A percentile compares a stretch with the other conserved stretches of the same genome.
These are phyloP conservation scores for Atta colombica DNA, from an alignment of 1,140 invertebrate species.

Conservation along the genomic window DNA sequence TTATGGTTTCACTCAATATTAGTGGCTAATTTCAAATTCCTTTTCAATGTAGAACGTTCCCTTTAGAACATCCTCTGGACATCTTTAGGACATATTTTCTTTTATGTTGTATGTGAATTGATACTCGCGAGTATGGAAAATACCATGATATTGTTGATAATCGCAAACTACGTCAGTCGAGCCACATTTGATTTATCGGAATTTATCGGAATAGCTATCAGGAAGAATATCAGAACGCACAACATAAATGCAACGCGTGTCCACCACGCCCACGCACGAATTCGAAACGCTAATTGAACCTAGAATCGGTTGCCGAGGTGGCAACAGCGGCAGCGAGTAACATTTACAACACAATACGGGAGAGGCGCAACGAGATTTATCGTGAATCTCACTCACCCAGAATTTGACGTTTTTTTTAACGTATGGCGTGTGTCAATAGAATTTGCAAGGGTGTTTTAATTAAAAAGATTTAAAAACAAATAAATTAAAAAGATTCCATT, in stretches of 20 bases:
- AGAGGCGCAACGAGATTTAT: conserved; percentile 6
- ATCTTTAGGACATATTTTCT: too few species aligned
- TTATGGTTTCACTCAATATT: too few species aligned
- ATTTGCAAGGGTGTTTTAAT: conserved; percentile 7
- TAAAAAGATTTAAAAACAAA: conserved; percentile 4
- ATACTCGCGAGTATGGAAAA: not conserved
- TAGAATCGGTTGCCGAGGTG: conserved; percentile 56
- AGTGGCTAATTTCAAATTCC: too few species aligned
- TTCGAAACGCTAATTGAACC: conserved; percentile 67
- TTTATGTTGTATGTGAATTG: too few species aligned
- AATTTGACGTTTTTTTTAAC: not conserved
- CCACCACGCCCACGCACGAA: conserved; percentile 55
- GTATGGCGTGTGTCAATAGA: conserved; percentile 10
- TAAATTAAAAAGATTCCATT: conserved; percentile 3
- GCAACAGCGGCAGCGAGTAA: not conserved
- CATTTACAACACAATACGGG: conserved; percentile 22
- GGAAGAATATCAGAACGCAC: conserved; percentile 31
- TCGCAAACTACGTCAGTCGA: not conserved
- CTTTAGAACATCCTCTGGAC: too few species aligned
- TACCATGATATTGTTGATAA: not conserved
- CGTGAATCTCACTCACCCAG: not conserved
- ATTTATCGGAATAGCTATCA: not conserved
- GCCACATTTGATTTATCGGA: conserved; percentile 12
- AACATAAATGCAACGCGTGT: conserved; percentile 53
- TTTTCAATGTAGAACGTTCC: too few species aligned